A percentile compares a stretch with the other conserved stretches of the same genome.
phyloP scores from a whole-genome alignment of 2,113 vertebrate species.

The Electrona antarctica region DNA sequence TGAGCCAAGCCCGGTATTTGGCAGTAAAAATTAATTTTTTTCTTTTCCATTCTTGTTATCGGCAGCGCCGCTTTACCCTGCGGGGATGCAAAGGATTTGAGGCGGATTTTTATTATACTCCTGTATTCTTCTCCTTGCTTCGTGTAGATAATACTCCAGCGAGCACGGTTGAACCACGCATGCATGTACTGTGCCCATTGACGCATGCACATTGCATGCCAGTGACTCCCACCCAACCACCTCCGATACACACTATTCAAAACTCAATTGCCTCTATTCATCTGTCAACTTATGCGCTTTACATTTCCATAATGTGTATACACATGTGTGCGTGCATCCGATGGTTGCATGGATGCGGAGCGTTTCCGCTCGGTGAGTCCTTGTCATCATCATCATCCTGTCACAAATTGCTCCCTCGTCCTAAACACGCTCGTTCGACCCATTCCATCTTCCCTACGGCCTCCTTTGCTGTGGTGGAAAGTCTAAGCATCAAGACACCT shows the following conservation, averaged over 20 bases:
- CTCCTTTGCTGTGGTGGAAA: slow-evolving; percentile 5
- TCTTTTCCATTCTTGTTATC: no score
- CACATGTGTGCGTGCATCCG: neutral
- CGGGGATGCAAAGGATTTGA: no score
- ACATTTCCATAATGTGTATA: slow-evolving; percentile 25
- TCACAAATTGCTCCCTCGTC: no score
- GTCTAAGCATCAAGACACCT: no score
- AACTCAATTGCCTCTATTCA: slow-evolving; percentile 21
- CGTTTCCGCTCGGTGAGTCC: neutral
- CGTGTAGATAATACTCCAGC: neutral
- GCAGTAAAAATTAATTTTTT: no score
- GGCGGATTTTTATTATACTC: no score
- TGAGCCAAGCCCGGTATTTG: no score
- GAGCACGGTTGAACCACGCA: neutral
- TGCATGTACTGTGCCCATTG: neutral
- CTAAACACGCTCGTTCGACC: no score
- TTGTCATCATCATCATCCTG: no score
- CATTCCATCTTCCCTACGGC: neutral
- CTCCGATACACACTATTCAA: neutral
- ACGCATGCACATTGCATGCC: neutral
- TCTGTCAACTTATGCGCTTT: slow-evolving; percentile 11
- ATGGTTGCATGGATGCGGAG: neutral
- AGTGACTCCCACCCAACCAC: neutral
- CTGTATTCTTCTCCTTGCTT: neutral
- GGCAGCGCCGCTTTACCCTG: no score